Percentiles rank a stretch among this genome's conserved stretches.
phyloP scores from a whole-genome alignment of 2,113 vertebrate genomes.

The Helogale parvula region DNA sequence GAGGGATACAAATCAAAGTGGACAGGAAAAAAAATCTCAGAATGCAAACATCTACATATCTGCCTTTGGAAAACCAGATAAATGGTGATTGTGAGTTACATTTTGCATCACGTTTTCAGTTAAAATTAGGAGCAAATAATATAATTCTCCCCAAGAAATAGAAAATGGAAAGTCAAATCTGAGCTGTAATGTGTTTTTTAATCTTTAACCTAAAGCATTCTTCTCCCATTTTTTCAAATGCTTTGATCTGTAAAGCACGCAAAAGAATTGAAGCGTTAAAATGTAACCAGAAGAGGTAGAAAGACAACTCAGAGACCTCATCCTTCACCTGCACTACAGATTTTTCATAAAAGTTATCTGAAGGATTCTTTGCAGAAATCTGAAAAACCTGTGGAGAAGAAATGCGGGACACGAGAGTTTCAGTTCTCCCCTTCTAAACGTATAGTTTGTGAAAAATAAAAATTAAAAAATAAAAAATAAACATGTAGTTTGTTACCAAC shows the following conservation, averaged over 20 bases:
- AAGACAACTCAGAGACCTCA: background rate
- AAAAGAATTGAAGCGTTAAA: background rate
- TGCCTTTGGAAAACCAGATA: background rate
- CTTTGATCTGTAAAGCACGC: conserved; percentile 28
- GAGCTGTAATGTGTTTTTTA: background rate
- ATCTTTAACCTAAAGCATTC: background rate
- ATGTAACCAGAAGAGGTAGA: background rate
- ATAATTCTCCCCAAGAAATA: background rate
- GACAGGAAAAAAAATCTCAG: background rate
- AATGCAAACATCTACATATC: background rate
- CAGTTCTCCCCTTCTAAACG: background rate
- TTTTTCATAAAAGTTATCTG: background rate
- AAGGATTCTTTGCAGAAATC: background rate
- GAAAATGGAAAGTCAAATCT: background rate
- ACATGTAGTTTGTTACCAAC: background rate
- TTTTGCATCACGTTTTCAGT: background rate
- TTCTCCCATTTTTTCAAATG: background rate
- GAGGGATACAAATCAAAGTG: background rate
- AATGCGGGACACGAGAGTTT: background rate
- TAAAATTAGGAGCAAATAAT: conserved; percentile 54
- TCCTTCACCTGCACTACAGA: background rate
- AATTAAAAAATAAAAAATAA: background rate
- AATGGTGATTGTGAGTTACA: background rate
- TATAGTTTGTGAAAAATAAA: too few species aligned
- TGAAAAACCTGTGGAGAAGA: background rate